A percentile compares a stretch with the other conserved stretches of the same genome.
Conservation (phyloP, 1,140 invertebrate species). For the Hylyphantes graminicola region DNA sequence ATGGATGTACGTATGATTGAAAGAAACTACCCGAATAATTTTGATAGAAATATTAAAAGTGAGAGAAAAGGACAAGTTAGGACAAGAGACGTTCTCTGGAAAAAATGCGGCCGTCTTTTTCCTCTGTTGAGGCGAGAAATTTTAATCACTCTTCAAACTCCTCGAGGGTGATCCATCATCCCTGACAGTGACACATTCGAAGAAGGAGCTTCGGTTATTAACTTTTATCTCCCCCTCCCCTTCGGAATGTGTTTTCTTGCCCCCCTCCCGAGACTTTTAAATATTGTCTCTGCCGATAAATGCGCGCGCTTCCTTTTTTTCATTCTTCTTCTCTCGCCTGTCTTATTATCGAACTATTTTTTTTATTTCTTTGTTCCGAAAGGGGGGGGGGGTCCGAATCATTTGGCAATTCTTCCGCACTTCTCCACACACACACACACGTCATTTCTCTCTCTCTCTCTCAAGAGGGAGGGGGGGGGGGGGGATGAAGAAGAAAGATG, state of each 20-base stretch:
- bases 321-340: conserved; percentile 21
- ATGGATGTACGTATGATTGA: too few species aligned
- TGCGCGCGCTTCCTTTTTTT: not conserved
- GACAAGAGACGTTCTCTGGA: too few species aligned
- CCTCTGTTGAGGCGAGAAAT: conserved; percentile 14
- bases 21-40: too few species aligned
- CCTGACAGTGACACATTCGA: conserved; percentile 51
- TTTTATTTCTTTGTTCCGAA: not conserved
- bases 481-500: conserved; percentile 31
- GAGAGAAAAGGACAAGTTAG: too few species aligned
- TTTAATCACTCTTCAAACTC: conserved; percentile 49
- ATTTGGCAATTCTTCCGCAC: conserved; percentile 54
- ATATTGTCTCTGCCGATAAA: conserved; percentile 43
- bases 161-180: conserved; percentile 43
- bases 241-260: conserved; percentile 24
- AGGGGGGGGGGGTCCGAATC: conserved; percentile 18
- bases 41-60: too few species aligned
- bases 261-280: conserved; percentile 47
- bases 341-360: conserved; percentile 44
- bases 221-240: not conserved
- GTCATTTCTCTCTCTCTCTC: conserved; percentile 48
- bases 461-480: not conserved
- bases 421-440: conserved; percentile 24
- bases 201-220: conserved; percentile 10
- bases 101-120: too few species aligned